Evolutionary conservation across 2,113 vertebrate genomes (phyloP).

Genomic region (Ochotona curzoniae): DNA sequence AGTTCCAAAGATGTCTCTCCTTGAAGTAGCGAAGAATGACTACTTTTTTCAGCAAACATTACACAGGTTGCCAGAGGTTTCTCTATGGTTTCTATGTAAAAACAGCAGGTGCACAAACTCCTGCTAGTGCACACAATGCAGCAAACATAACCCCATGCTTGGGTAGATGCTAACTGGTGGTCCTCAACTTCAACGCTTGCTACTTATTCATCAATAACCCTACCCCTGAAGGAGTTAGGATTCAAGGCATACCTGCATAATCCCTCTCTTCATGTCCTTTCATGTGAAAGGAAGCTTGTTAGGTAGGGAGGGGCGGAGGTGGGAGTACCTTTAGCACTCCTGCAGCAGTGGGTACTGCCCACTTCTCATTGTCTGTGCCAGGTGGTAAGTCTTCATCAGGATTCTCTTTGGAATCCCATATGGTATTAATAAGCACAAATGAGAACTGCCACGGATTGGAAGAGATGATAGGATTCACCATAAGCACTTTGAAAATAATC

Average conservation of each 20-base stretch:
- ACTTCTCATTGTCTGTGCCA: background rate
- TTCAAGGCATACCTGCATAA: background rate
- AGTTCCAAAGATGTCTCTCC: background rate
- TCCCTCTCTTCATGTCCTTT: background rate
- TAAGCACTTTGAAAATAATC: constrained; percentile 39
- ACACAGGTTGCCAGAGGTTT: background rate
- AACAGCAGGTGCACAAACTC: background rate
- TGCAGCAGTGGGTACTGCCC: background rate
- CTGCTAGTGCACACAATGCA: background rate
- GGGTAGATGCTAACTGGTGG: constrained; percentile 11
- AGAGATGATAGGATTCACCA: constrained; percentile 24
- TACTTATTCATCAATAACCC: constrained; percentile 10
- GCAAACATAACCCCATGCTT: constrained; percentile 23
- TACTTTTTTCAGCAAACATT: constrained; percentile 54
- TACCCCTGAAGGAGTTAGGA: background rate
- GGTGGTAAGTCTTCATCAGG: background rate
- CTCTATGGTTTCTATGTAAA: background rate
- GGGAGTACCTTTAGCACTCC: background rate
- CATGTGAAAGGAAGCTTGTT: background rate
- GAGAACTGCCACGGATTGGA: background rate
- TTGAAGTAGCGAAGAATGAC: constrained; percentile 16
- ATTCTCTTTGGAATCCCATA: background rate
- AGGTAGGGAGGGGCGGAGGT: background rate
- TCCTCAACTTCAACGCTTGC: background rate
- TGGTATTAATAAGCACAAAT: constrained; percentile 20